phyloP scores from a whole-genome alignment of 1,140 invertebrate species.

The Oryzaephilus surinamensis region DNA sequence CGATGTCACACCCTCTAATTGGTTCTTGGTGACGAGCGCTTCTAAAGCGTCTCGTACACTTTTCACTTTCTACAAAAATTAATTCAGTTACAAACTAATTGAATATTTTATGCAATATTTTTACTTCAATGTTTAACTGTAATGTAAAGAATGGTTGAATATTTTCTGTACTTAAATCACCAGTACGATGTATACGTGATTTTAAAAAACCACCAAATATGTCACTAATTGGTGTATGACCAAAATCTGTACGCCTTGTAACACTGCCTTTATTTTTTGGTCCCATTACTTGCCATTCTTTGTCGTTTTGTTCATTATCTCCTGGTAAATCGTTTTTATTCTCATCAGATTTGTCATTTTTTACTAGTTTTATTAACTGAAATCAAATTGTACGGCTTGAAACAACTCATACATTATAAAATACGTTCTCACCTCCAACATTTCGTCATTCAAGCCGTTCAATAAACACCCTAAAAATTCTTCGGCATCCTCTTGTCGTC shows the following conservation, averaged over 20 bases:
- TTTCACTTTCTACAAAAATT: slow-evolving; percentile 61
- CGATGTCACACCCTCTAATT: slow-evolving; percentile 74
- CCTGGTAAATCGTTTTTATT: no score
- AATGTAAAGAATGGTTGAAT: slow-evolving; percentile 91
- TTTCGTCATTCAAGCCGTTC: slow-evolving; percentile 92
- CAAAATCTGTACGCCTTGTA: slow-evolving; percentile 70
- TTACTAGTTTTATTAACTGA: no score
- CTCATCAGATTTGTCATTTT: no score
- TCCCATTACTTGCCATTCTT: slow-evolving; percentile 76
- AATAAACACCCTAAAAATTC: slow-evolving; percentile 87
- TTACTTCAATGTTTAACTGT: slow-evolving; percentile 87
- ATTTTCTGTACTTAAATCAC: slow-evolving; percentile 64
- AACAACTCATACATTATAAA: no score
- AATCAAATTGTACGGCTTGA: no score
- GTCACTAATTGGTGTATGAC: slow-evolving; percentile 77
- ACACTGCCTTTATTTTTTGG: slow-evolving; percentile 77
- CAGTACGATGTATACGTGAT: slow-evolving; percentile 66
- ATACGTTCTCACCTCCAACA: slow-evolving; percentile 59
- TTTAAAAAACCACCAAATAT: slow-evolving; percentile 86
- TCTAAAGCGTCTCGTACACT: slow-evolving; percentile 79
- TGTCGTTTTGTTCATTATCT: slow-evolving; percentile 40
- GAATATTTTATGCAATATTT: slow-evolving; percentile 19
- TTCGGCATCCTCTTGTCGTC: slow-evolving; percentile 88
- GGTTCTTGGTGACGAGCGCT: slow-evolving; percentile 69
- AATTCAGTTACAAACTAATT: slow-evolving; percentile 19